phyloP scores from a whole-genome alignment of 2,888 invertebrate species.

The Tachina lurida region DNA sequence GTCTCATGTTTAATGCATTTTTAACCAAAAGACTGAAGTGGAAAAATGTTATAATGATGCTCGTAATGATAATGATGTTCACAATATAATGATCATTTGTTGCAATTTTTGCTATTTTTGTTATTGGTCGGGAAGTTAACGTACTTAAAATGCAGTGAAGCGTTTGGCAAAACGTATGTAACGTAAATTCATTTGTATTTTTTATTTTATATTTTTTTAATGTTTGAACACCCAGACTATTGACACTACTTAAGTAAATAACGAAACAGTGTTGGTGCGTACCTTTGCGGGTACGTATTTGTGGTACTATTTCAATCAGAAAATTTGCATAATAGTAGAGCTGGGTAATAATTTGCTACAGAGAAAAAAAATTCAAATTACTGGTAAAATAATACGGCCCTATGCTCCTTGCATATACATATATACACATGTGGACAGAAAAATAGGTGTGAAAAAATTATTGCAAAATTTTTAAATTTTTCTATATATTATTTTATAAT shows the following conservation, averaged over 20 bases:
- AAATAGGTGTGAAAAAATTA: too few relatives aligned
- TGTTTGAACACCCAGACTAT: slow-evolving; percentile 56
- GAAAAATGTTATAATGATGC: slow-evolving; percentile 25
- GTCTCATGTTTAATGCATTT: slow-evolving; percentile 56
- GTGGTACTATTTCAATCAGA: slow-evolving; percentile 3
- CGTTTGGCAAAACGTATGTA: slow-evolving; percentile 67
- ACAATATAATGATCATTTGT: slow-evolving; percentile 42
- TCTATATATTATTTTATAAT: too few relatives aligned
- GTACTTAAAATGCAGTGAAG: slow-evolving; percentile 71
- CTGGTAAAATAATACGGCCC: too few relatives aligned
- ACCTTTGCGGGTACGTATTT: slow-evolving; percentile 10
- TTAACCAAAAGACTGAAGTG: slow-evolving; percentile 22
- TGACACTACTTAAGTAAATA: slow-evolving; percentile 14
- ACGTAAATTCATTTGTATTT: slow-evolving; percentile 49
- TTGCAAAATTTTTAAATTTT: too few relatives aligned
- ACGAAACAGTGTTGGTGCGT: not conserved
- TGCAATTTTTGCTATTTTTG: slow-evolving; percentile 17
- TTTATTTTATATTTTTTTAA: slow-evolving; percentile 35
- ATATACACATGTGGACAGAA: too few relatives aligned
- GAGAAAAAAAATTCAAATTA: too few relatives aligned
- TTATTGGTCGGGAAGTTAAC: slow-evolving; percentile 68
- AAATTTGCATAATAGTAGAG: not conserved
- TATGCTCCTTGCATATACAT: too few relatives aligned
- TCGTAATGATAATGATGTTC: not conserved
- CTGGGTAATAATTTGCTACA: too few relatives aligned